Evolutionary conservation across 2,888 invertebrate genomes (phyloP), one percentile per base, ranked within the genome.

Genomic region (Fabriciana adippe): DNA sequence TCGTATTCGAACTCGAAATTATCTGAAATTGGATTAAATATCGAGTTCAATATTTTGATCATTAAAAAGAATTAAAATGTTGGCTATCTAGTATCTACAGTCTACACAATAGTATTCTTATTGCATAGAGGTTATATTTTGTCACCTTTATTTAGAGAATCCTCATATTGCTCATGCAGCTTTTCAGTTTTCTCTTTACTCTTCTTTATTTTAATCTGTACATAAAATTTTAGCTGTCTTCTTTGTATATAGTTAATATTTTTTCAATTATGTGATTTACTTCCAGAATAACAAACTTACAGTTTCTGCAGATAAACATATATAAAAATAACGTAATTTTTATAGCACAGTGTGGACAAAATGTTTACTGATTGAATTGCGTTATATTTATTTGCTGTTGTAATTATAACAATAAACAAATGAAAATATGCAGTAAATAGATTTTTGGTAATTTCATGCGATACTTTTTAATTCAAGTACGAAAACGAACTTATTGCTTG

Each of bases 231-330:
- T 74, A 85, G 80, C 79, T 80, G 79, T 81, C 81, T 84, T 84
- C 84, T 78, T 80, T 78, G 47, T 48, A 11, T 31, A n/a, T 48
- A 48, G 11, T 18, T 48, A 80, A 79, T 81, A 71, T 78, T 80
- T 81, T 82, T 85, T 81, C 78, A 75, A 78, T 78, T 80, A 65
- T 79, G 78, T 74, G 75, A 78, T 81, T 81, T 78, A 73, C 75
- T 78, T 63, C 47, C 65, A 57, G 11, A 50, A 64, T 76, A 77
- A 77, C 75, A 73, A 79, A 75, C 78, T 88, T 84, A 89, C 81
- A 84, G 83, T 87, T 87, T 90, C 89, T 90, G 89, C 79, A 79
- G 87, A 84, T 83, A 87, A 86, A 87, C 83, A 87, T 82, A 86
- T 41, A 84, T 76, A 80, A 83, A 81, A 80, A 71, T 14, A 45